phyloP scores from a whole-genome alignment of 2,797 vertebrate species.

The Periophthalmus magnuspinnatus region DNA sequence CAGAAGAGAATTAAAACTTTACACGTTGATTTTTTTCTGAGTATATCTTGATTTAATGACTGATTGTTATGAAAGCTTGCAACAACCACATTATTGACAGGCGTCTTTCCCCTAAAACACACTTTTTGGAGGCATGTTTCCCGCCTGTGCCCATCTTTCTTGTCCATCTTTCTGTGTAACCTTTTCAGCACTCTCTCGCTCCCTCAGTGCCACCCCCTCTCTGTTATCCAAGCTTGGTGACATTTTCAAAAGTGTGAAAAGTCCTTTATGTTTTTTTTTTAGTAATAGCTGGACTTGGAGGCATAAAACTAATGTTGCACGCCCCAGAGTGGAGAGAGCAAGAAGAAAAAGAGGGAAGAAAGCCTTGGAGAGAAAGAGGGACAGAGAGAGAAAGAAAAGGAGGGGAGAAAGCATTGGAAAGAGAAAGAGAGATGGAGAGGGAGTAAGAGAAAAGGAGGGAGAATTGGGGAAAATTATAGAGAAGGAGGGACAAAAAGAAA shows the following conservation, averaged over 20 bases:
- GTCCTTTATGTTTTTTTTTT: slow-evolving; percentile 39
- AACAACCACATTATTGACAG: slow-evolving; percentile 49
- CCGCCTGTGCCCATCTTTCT: slow-evolving; percentile 31
- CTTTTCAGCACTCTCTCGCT: slow-evolving; percentile 46
- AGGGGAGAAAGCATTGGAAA: slow-evolving; percentile 19
- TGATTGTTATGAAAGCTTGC: slow-evolving; percentile 39
- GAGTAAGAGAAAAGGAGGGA: slow-evolving; percentile 26
- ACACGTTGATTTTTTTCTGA: background rate
- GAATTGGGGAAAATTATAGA: slow-evolving; percentile 23
- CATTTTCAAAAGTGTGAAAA: slow-evolving; percentile 64
- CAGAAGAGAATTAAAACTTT: slow-evolving; percentile 20
- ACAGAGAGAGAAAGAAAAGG: slow-evolving; percentile 14
- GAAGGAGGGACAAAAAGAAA: slow-evolving; percentile 16
- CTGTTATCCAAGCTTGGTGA: slow-evolving; percentile 57
- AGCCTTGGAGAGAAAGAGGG: slow-evolving; percentile 4
- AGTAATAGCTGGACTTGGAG: slow-evolving; percentile 53
- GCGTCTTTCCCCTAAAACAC: slow-evolving; percentile 32
- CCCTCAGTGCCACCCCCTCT: slow-evolving; percentile 31
- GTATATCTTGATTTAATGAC: background rate
- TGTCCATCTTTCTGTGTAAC: slow-evolving; percentile 43
- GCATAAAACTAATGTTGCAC: slow-evolving; percentile 62
- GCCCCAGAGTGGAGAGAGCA: slow-evolving; percentile 34
- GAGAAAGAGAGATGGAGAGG: background rate
- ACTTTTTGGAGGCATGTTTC: slow-evolving; percentile 33
- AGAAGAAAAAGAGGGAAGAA: slow-evolving; percentile 26